Evolutionary conservation across 2,113 vertebrate genomes (phyloP).

Genomic region (Eulemur rufifrons): DNA sequence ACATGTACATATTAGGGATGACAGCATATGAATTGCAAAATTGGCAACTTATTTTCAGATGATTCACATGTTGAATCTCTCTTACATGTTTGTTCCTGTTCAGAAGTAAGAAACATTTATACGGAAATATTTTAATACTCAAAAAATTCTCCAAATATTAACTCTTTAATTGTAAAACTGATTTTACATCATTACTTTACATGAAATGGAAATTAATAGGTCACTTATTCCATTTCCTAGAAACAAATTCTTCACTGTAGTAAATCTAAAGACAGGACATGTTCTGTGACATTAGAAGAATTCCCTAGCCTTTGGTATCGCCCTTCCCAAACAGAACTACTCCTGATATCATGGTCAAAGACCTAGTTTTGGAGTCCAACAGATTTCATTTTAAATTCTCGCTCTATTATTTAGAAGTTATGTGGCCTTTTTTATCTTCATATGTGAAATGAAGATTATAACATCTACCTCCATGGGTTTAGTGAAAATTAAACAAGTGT

Average conservation of each 20-base stretch:
- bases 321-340: background rate
- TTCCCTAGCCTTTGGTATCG: background rate
- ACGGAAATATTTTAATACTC: conserved; percentile 16
- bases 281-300: background rate
- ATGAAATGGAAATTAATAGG: background rate
- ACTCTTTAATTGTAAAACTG: background rate
- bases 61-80: background rate
- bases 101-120: background rate
- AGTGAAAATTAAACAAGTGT: background rate
- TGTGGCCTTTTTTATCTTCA: background rate
- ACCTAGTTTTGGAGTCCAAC: background rate
- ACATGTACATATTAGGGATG: background rate
- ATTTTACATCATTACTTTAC: background rate
- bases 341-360: background rate
- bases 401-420: background rate
- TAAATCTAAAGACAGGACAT: background rate
- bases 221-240: background rate
- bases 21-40: conserved; percentile 1
- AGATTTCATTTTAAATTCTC: background rate
- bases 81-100: background rate
- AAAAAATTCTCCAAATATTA: background rate
- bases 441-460: background rate
- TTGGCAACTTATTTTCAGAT: background rate
- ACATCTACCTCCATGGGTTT: background rate
- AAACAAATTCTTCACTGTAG: background rate